phyloP scores from a whole-genome alignment of 1,140 invertebrate genomes.

The Bombus sylvicola region DNA sequence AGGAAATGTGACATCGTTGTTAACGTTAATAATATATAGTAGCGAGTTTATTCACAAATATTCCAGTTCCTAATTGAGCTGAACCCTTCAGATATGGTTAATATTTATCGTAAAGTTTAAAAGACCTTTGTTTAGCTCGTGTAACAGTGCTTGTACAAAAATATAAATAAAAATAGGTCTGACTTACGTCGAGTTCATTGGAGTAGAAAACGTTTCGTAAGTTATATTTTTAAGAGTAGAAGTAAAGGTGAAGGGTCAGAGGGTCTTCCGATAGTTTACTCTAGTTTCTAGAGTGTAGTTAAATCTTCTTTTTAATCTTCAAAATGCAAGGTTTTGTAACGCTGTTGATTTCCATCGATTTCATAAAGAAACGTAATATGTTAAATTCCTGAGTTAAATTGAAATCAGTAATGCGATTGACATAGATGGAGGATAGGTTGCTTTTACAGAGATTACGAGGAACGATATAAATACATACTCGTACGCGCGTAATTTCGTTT shows the following conservation, averaged over 20 bases:
- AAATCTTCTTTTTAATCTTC: not conserved
- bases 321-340: not conserved
- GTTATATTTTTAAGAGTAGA: not conserved
- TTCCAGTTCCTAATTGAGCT: not conserved
- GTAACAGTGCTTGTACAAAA: not conserved
- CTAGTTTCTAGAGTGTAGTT: not conserved
- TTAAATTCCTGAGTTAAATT: not conserved
- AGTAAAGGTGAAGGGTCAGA: not conserved
- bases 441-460: slow-evolving; percentile 9
- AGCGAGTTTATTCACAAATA: not conserved
- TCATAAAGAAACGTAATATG: not conserved
- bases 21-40: not conserved
- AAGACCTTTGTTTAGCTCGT: not conserved
- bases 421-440: not conserved
- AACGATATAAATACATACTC: not conserved
- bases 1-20: not conserved
- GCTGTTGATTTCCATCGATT: too few relatives aligned
- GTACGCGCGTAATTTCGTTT: slow-evolving; percentile 3
- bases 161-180: not conserved
- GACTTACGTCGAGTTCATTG: not conserved
- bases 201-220: not conserved
- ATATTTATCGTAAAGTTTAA: not conserved
- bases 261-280: not conserved
- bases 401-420: not conserved
- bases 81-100: not conserved